phyloP scores from a whole-genome alignment of 1,140 invertebrate species.

The Eueides isabella region DNA sequence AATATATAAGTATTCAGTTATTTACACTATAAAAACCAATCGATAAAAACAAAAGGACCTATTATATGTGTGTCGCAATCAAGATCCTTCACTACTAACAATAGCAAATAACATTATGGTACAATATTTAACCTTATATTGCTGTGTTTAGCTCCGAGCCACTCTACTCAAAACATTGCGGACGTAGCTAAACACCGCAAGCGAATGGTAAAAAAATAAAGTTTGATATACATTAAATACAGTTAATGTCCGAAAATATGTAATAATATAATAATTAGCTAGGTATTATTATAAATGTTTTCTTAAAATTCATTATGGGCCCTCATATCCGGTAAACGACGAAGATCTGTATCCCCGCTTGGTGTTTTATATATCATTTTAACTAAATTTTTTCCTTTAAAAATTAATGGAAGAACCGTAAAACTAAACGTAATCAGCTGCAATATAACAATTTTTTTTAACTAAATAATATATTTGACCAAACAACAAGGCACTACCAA shows the following conservation, averaged over 20 bases:
- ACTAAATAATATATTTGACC: constrained; percentile 34
- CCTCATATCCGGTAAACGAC: constrained; percentile 53
- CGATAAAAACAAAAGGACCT: constrained; percentile 48
- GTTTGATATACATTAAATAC: constrained; percentile 50
- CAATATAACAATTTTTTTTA: constrained; percentile 56
- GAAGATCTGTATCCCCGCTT: constrained; percentile 37
- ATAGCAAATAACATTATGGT: constrained; percentile 53
- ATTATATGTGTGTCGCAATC: constrained; percentile 37
- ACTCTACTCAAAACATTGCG: constrained; percentile 1
- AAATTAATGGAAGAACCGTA: constrained; percentile 75
- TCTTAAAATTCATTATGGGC: constrained; percentile 53
- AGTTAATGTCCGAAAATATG: constrained; percentile 57
- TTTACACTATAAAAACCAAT: constrained; percentile 72
- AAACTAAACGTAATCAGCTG: constrained; percentile 63
- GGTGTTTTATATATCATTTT: constrained; percentile 41
- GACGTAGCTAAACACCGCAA: constrained; percentile 21
- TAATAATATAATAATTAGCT: constrained; percentile 56
- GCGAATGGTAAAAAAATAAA: constrained; percentile 42
- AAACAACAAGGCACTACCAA: constrained; percentile 44
- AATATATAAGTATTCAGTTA: constrained; percentile 52
- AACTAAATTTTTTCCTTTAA: constrained; percentile 50
- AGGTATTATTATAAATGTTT: constrained; percentile 49
- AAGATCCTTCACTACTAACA: constrained; percentile 44
- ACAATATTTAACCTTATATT: constrained; percentile 40
- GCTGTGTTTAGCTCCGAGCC: constrained; percentile 17